Evolutionary conservation across 2,888 invertebrate genomes (phyloP).

Genomic region (Gymnosoma rotundatum): DNA sequence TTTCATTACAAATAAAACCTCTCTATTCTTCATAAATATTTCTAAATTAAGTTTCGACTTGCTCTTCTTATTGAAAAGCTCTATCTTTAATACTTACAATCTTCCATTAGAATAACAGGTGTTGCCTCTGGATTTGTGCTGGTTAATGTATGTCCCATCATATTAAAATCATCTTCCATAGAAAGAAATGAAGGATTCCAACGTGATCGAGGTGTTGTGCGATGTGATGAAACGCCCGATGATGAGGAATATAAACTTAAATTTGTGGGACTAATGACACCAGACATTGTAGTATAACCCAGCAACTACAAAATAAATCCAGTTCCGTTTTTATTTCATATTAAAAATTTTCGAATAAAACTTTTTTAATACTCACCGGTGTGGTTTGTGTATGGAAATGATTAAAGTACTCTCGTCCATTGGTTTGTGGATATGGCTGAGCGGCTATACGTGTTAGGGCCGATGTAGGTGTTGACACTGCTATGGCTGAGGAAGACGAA

Average conservation of each 20-base stretch:
- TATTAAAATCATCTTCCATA: conserved; percentile 96
- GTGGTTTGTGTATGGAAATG: conserved; percentile 96
- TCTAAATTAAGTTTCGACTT: too few relatives aligned
- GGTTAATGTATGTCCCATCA: conserved; percentile 90
- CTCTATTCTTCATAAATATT: too few relatives aligned
- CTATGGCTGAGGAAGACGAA: conserved; percentile 63
- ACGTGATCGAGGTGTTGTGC: conserved; percentile 88
- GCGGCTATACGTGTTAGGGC: conserved; percentile 79
- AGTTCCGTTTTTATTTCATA: background rate
- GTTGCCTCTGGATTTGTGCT: conserved; percentile 85
- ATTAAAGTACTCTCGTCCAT: conserved; percentile 88
- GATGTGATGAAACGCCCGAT: conserved; percentile 83
- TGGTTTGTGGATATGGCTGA: conserved; percentile 82
- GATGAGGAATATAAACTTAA: conserved; percentile 91
- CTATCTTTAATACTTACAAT: conserved; percentile 83
- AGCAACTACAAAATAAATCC: conserved; percentile 87
- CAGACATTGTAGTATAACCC: conserved; percentile 93
- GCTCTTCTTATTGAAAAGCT: background rate
- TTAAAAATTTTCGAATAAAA: background rate
- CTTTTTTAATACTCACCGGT: conserved; percentile 77
- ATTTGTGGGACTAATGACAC: conserved; percentile 94
- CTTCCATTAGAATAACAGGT: conserved; percentile 90
- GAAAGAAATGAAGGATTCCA: conserved; percentile 94
- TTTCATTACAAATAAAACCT: too few relatives aligned
- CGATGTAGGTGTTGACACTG: conserved; percentile 71